A percentile compares a stretch with the other conserved stretches of the same genome.
phyloP scores from a whole-genome alignment of 1,140 invertebrate genomes.

The Ips typographus region DNA sequence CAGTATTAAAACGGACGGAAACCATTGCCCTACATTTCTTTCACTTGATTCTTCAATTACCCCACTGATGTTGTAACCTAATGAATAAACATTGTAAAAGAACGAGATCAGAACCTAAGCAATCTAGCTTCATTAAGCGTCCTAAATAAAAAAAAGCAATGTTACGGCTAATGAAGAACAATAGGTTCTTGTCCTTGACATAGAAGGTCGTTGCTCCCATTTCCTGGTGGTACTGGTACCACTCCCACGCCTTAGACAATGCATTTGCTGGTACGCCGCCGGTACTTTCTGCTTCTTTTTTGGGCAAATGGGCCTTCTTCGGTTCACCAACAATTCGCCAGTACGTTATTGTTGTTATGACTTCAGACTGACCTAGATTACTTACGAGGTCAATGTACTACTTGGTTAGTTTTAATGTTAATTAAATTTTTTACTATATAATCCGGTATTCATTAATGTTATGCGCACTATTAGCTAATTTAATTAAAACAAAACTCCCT shows the following conservation, averaged over 20 bases:
- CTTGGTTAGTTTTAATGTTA: background rate
- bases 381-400: conserved; percentile 8
- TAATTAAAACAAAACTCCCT: too few relatives aligned
- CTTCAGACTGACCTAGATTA: conserved; percentile 15
- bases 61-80: too few relatives aligned
- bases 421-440: background rate
- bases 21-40: too few relatives aligned
- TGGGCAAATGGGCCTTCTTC: conserved; percentile 11
- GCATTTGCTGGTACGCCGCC: conserved; percentile 5
- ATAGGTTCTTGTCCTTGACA: conserved; percentile 1
- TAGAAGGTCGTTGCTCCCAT: conserved; percentile 10
- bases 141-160: conserved; percentile 5
- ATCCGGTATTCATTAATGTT: background rate
- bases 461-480: too few relatives aligned
- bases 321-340: background rate
- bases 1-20: too few relatives aligned
- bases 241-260: conserved; percentile 18
- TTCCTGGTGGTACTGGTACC: background rate
- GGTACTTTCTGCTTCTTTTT: conserved; percentile 16
- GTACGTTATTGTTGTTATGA: conserved; percentile 18
- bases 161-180: background rate
- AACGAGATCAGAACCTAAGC: too few relatives aligned
- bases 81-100: too few relatives aligned
- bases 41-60: too few relatives aligned
- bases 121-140: background rate